Evolutionary conservation across 1,140 invertebrate species (phyloP).

Genomic region (Maniola jurtina): DNA sequence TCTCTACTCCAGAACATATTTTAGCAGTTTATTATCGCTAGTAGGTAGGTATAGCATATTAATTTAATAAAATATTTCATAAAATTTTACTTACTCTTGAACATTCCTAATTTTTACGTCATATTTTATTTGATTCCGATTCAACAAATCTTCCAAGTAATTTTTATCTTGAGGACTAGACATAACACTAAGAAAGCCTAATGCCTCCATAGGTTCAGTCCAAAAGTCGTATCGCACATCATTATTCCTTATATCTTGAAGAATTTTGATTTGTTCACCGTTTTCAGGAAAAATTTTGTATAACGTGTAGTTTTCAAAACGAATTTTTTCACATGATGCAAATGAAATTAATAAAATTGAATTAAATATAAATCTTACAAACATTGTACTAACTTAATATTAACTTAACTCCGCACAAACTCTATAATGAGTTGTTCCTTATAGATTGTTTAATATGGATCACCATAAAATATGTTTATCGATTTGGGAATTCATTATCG

Average conservation of each 20-base stretch:
- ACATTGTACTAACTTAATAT: conserved; percentile 12
- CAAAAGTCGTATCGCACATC: conserved; percentile 58
- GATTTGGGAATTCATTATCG: not conserved
- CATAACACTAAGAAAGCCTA: conserved; percentile 53
- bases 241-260: conserved; percentile 44
- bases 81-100: conserved; percentile 59
- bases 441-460: not conserved
- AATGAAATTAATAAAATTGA: conserved; percentile 18
- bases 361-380: conserved; percentile 30
- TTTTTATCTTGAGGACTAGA: conserved; percentile 49
- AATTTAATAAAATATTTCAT: too few relatives aligned
- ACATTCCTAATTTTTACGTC: conserved; percentile 49
- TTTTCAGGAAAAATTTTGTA: conserved; percentile 54
- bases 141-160: conserved; percentile 47
- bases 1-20: too few relatives aligned
- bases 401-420: not conserved
- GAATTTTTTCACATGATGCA: conserved; percentile 37
- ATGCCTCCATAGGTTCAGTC: conserved; percentile 38
- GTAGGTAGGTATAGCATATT: too few relatives aligned
- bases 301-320: conserved; percentile 57
- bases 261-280: conserved; percentile 44
- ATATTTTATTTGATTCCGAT: conserved; percentile 42
- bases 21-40: too few relatives aligned
- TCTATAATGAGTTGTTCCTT: conserved; percentile 2
- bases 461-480: not conserved